phyloP scores from a whole-genome alignment of 2,113 vertebrate species.

The Galbula dea region DNA sequence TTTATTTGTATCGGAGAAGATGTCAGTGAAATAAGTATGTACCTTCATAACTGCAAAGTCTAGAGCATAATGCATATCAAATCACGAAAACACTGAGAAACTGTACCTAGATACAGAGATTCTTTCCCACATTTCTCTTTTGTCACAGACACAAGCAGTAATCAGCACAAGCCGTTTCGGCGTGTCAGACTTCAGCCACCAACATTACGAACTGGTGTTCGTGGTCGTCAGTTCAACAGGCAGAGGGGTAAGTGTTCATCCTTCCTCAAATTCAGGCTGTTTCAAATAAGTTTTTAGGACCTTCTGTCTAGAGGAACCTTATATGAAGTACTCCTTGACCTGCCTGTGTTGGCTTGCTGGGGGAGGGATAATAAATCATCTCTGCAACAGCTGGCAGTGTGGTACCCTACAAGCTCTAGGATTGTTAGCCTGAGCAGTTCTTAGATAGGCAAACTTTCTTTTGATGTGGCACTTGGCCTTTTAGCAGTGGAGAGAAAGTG shows the following conservation, averaged over 20 bases:
- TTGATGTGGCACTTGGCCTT: neutral
- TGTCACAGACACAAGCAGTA: conserved; percentile 85
- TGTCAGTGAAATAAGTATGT: neutral
- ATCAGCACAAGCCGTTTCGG: conserved; percentile 80
- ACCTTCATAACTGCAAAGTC: neutral
- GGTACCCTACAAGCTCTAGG: neutral
- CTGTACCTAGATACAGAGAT: neutral
- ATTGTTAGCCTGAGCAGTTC: neutral
- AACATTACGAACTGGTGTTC: conserved; percentile 80
- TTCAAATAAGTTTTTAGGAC: neutral
- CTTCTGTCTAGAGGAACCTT: neutral
- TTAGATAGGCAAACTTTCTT: neutral
- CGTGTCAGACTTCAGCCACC: conserved; percentile 85
- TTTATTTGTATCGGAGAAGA: conserved; percentile 11
- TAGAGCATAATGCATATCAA: neutral
- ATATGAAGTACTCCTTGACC: neutral
- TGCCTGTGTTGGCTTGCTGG: neutral
- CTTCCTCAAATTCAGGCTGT: neutral
- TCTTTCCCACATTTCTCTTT: neutral
- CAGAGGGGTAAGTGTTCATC: conserved; percentile 71
- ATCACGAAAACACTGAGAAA: neutral
- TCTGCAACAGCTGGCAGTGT: accelerated
- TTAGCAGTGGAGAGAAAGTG: neutral
- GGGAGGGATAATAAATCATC: neutral
- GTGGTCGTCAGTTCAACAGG: conserved; percentile 84